Evolutionary conservation across 1,140 invertebrate species (phyloP).

Genomic region (Aphidius gifuensis): DNA sequence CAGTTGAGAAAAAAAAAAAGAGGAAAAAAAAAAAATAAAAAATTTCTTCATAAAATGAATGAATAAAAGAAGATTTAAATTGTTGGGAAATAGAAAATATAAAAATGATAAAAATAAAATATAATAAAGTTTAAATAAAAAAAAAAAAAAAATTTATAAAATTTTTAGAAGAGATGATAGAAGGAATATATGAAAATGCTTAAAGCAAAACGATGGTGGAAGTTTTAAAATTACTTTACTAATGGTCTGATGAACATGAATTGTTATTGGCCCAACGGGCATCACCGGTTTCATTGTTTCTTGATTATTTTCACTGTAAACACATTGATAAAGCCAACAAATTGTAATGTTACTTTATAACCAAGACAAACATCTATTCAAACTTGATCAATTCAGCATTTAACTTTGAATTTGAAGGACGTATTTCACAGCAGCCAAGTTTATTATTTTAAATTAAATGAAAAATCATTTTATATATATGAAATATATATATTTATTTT

Average conservation of each 20-base stretch:
- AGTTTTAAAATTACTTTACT: slow-evolving; percentile 28
- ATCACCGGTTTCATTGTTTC: neutral
- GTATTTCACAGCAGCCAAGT: too few relatives aligned
- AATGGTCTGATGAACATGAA: slow-evolving; percentile 26
- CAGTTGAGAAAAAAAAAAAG: slow-evolving; percentile 10
- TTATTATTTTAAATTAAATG: too few relatives aligned
- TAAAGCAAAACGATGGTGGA: slow-evolving; percentile 16
- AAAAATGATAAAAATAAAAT: neutral
- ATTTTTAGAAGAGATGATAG: too few relatives aligned
- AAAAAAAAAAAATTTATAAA: slow-evolving; percentile 1
- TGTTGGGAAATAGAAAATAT: neutral
- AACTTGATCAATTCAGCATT: too few relatives aligned
- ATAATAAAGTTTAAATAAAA: neutral
- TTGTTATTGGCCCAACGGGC: slow-evolving; percentile 24
- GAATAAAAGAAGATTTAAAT: slow-evolving; percentile 6
- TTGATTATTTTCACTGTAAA: neutral
- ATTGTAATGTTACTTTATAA: slow-evolving; percentile 7
- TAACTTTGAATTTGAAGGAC: too few relatives aligned
- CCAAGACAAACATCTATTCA: too few relatives aligned
- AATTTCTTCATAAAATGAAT: too few relatives aligned
- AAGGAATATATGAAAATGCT: too few relatives aligned
- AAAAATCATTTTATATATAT: too few relatives aligned
- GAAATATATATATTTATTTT: too few relatives aligned
- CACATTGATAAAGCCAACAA: neutral
- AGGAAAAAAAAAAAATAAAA: slow-evolving; percentile 5